Percentiles rank a stretch among this genome's conserved stretches.
Conservation (phyloP, 1,140 invertebrate genomes). For the Meteorus sp. region DNA sequence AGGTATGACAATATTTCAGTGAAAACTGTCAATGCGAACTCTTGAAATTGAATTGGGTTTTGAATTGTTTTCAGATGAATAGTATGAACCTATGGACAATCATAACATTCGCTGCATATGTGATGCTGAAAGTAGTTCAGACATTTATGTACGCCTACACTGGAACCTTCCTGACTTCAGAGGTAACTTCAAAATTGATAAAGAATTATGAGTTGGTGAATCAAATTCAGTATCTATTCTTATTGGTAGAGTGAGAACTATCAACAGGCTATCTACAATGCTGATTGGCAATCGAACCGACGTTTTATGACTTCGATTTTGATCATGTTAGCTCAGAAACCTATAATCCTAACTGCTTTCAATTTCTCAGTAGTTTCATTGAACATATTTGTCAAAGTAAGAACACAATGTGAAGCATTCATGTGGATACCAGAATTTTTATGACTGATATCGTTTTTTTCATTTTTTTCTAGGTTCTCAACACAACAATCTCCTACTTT, state of each 20-base stretch:
- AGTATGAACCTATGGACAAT: neutral
- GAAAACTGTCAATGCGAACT: neutral
- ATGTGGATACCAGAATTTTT: neutral
- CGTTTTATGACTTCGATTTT: slow-evolving; percentile 20
- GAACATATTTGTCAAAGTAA: slow-evolving; percentile 32
- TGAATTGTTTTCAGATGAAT: slow-evolving; percentile 8
- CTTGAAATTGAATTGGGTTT: neutral
- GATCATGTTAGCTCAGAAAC: slow-evolving; percentile 31
- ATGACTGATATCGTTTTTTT: neutral
- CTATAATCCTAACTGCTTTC: slow-evolving; percentile 27
- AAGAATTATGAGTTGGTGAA: neutral
- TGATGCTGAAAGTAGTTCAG: slow-evolving; percentile 26
- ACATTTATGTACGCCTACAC: slow-evolving; percentile 3
- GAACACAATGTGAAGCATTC: neutral
- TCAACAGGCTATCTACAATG: slow-evolving; percentile 14
- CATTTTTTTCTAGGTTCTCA: slow-evolving; percentile 12
- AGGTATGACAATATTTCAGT: too few species aligned
- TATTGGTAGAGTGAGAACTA: slow-evolving; percentile 29
- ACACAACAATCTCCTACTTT: slow-evolving; percentile 21
- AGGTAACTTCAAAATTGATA: neutral
- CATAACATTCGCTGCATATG: slow-evolving; percentile 8
- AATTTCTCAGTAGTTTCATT: slow-evolving; percentile 30
- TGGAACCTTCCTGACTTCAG: slow-evolving; percentile 2
- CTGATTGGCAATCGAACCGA: slow-evolving; percentile 27
- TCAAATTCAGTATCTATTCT: neutral